These are phyloP conservation scores for Macrotis lagotis DNA, from an alignment of 2,113 vertebrate species.

Conservation along the genomic window DNA sequence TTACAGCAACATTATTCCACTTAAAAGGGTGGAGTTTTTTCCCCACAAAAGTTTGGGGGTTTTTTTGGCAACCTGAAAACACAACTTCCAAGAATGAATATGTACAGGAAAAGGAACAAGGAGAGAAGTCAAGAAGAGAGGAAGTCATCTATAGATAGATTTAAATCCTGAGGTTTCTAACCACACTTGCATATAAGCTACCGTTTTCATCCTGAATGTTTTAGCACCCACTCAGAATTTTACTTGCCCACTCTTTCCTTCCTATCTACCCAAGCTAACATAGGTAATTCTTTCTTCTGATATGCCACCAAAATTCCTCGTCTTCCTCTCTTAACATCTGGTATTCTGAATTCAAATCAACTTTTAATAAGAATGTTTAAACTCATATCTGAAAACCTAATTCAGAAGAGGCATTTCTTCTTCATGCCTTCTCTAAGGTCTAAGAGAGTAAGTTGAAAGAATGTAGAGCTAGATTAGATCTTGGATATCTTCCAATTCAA, in stretches of 20 bases:
- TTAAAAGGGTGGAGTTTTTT: neutral
- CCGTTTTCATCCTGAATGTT: neutral
- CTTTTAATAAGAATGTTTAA: neutral
- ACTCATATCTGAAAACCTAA: neutral
- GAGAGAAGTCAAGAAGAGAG: neutral
- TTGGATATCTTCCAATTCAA: too few species aligned
- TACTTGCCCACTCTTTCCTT: neutral
- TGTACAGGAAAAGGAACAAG: neutral
- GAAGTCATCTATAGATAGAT: neutral
- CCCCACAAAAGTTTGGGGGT: neutral
- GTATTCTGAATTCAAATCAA: neutral
- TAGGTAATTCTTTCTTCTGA: neutral
- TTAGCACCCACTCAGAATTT: neutral
- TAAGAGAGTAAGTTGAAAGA: neutral
- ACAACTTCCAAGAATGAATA: neutral
- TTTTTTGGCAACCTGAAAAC: neutral
- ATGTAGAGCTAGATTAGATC: neutral
- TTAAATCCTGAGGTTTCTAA: conserved; percentile 3
- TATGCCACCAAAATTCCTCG: neutral
- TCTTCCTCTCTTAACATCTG: conserved; percentile 15
- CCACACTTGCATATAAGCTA: neutral
- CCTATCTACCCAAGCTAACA: conserved; percentile 1
- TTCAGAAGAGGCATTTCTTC: neutral
- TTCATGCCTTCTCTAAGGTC: neutral
- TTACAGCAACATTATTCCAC: neutral